Evolutionary conservation across 2,797 vertebrate genomes (phyloP).

Genomic region (Mus minutoides): DNA sequence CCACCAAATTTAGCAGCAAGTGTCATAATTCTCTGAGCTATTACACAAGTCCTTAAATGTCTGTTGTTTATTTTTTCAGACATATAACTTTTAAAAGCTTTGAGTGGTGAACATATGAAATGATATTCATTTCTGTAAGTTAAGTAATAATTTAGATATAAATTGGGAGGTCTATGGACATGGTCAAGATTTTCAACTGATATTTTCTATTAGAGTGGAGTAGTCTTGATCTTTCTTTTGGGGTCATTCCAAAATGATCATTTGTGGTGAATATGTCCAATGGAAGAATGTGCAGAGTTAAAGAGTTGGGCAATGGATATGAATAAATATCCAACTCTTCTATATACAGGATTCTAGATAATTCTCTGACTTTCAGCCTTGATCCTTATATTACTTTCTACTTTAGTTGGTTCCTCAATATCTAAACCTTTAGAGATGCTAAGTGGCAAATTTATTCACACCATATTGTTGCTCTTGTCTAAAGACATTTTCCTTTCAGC

Average conservation of each 20-base stretch:
- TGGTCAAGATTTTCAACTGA: neutral
- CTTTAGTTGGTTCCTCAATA: neutral
- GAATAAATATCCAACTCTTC: neutral
- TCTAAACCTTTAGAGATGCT: neutral
- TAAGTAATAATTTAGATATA: neutral
- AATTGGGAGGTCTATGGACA: neutral
- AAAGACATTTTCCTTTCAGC: conserved; percentile 32
- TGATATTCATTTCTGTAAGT: neutral
- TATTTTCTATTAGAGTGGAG: neutral
- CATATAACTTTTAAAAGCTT: neutral
- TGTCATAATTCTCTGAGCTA: neutral
- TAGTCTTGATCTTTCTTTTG: neutral
- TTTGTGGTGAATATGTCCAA: neutral
- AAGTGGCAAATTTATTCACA: neutral
- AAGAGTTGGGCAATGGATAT: neutral
- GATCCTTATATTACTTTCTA: neutral
- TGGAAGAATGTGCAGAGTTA: neutral
- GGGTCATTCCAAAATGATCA: neutral
- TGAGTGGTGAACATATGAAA: neutral
- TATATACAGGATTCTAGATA: neutral
- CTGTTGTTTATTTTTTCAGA: neutral
- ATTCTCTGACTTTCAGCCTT: neutral
- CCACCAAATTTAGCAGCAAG: neutral
- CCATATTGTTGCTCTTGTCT: neutral
- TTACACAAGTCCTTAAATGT: neutral